Conservation (phyloP, 2,113 vertebrate genomes). For the Passer montanus region DNA sequence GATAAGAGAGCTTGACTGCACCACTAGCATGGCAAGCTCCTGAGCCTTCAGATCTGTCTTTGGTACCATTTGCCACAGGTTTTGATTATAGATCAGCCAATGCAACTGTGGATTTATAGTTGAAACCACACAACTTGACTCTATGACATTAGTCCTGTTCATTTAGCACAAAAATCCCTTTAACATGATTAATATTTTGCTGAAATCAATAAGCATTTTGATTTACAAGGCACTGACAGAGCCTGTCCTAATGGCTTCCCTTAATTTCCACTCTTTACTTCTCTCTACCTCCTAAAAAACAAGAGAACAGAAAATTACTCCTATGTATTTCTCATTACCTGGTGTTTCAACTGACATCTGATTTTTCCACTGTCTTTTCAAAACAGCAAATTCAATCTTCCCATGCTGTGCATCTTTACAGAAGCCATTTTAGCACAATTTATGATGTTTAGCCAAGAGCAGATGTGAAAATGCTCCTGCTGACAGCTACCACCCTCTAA, state of each 20-base stretch:
- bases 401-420: neutral
- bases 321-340: neutral
- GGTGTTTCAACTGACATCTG: neutral
- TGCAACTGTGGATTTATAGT: neutral
- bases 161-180: neutral
- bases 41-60: neutral
- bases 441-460: neutral
- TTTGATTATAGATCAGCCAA: neutral
- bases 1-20: neutral
- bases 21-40: neutral
- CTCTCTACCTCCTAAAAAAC: neutral
- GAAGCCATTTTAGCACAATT: neutral
- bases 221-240: neutral
- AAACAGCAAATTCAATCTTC: neutral
- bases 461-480: neutral
- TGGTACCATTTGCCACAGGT: neutral
- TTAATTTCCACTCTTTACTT: neutral
- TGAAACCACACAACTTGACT: neutral
- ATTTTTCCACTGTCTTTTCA: neutral
- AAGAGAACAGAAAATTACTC: neutral
- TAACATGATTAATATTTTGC: neutral
- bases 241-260: neutral
- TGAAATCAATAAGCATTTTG: neutral
- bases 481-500: neutral
- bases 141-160: neutral